phyloP scores from a whole-genome alignment of 2,113 vertebrate species.

The Nyctibius bracteatus region DNA sequence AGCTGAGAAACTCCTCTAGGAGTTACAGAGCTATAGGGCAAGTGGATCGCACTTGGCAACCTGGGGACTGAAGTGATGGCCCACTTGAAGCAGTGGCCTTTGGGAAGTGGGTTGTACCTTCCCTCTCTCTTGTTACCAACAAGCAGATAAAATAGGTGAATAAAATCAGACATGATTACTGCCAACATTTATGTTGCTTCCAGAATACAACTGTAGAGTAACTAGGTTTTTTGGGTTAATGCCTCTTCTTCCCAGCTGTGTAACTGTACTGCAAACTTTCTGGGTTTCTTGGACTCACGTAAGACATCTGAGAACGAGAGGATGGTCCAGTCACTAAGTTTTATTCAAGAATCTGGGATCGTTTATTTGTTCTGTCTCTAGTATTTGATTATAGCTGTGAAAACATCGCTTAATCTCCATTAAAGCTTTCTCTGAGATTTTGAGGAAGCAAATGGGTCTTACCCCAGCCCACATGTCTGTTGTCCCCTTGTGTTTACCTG shows the following conservation, averaged over 20 bases:
- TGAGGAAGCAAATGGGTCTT: not conserved
- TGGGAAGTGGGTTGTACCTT: not conserved
- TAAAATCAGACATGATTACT: not conserved
- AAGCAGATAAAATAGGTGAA: not conserved
- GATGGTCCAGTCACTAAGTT: not conserved
- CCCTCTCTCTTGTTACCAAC: not conserved
- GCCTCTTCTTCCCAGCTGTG: not conserved
- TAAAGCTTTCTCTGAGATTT: not conserved
- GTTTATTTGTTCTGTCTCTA: not conserved
- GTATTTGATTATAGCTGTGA: not conserved
- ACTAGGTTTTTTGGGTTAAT: not conserved
- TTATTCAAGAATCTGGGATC: not conserved
- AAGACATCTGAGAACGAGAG: not conserved
- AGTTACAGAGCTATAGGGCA: not conserved
- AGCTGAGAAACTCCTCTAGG: not conserved
- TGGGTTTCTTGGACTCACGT: not conserved
- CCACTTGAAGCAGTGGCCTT: not conserved
- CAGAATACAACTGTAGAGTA: not conserved
- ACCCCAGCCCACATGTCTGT: not conserved
- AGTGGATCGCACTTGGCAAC: not conserved
- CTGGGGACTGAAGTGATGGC: not conserved
- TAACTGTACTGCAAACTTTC: not conserved
- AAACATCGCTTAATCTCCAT: not conserved
- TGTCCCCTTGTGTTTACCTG: not conserved
- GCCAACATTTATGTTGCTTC: not conserved